Conservation (phyloP, 1,140 invertebrate species). For the Acromyrmex echinatior region DNA sequence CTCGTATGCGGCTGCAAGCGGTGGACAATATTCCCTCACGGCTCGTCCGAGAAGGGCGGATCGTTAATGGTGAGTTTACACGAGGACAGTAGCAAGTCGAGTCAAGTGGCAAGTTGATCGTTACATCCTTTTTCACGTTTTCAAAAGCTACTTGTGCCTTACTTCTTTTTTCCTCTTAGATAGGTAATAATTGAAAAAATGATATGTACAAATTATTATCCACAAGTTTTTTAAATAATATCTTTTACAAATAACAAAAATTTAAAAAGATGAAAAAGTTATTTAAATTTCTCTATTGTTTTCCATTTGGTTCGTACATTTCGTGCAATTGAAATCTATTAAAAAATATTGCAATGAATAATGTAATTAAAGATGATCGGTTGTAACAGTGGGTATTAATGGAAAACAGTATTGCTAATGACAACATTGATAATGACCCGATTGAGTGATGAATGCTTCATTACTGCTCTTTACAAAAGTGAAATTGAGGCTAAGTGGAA, state of each 20-base stretch:
- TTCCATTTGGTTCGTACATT: background rate
- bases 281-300: background rate
- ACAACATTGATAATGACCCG: slow-evolving; percentile 25
- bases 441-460: slow-evolving; percentile 44
- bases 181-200: background rate
- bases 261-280: too few relatives aligned
- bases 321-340: background rate
- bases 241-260: background rate
- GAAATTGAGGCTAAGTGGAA: slow-evolving; percentile 50
- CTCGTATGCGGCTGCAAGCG: slow-evolving; percentile 59
- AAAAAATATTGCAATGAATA: background rate
- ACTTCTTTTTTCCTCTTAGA: background rate
- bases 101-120: slow-evolving; percentile 15
- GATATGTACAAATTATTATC: background rate
- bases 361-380: slow-evolving; percentile 20
- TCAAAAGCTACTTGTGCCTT: background rate
- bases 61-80: slow-evolving; percentile 51
- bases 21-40: slow-evolving; percentile 43
- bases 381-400: background rate
- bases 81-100: slow-evolving; percentile 25
- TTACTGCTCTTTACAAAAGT: slow-evolving; percentile 50
- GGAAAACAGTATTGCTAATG: slow-evolving; percentile 24
- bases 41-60: background rate
- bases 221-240: background rate
- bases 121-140: slow-evolving; percentile 20